Base-by-base conservation (phyloP, 2,888 invertebrate genomes). In the Zelleria hepariella region DNA sequence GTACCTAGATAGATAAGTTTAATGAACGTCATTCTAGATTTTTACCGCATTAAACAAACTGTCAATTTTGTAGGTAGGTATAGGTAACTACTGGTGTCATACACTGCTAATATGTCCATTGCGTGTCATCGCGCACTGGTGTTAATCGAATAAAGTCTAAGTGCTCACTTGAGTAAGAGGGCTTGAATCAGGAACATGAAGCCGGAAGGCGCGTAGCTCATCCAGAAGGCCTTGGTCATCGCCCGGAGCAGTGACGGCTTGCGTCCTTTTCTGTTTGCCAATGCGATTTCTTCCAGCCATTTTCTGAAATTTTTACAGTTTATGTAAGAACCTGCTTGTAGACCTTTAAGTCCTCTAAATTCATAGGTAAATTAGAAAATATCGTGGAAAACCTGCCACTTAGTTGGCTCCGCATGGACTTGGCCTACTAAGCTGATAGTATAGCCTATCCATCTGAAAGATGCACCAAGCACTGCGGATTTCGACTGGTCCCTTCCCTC, bases 221-320 rank as follows among this genome's bases (percentile, higher is more conserved):
- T 90, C 91, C 92, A 92, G 78, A 94, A 94, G 26, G 93, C 91
- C 63, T 90, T 89, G 61, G 92, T 86, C 72, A 94, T 87, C 10
- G 92, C 93, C 62, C 90, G 91, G 26, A 92, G 85, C 10, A 94
- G 84, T 24, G 91, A 91, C 4, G 94, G 93, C 66, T 90, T 90
- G 66, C 90, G 86, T 10, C 90, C 88, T 64, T 89, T 85, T 60
- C 83, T 87, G 72, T 84, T 88, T 1, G 91, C 90, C 62, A 85
- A 77, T 62, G 90, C 87, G 64, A 93, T 77, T 78, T 93, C 92
- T 73, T 90, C 90, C 62, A 89, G 79, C 94, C 94, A 94, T 85
- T 93, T 91, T 70, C 94, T 94, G 81, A 68, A 86, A 86, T 71
- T n/a, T n/a, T n/a, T n/a, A n/a, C n/a, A n/a, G n/a, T n/a, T n/a